Evolutionary conservation across 2,888 invertebrate genomes (phyloP).

Genomic region (Hecatera dysodea): DNA sequence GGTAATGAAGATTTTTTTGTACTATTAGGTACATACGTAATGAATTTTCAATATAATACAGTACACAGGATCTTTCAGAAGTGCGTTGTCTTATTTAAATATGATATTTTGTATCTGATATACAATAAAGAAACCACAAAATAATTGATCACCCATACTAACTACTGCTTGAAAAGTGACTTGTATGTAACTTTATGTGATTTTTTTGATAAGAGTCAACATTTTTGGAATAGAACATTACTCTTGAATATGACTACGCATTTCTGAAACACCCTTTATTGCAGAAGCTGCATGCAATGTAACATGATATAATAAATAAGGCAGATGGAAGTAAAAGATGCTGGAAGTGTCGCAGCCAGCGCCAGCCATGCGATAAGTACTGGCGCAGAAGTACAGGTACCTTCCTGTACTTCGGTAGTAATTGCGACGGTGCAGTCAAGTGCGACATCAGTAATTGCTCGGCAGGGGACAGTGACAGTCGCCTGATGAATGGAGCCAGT

Average conservation of each 20-base stretch:
- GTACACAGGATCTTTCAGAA: too few relatives aligned
- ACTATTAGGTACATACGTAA: constrained; percentile 38
- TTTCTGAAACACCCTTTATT: neutral
- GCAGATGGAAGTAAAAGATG: constrained; percentile 50
- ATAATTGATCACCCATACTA: too few relatives aligned
- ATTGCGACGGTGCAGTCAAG: constrained; percentile 82
- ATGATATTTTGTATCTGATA: too few relatives aligned
- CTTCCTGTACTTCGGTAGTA: too few relatives aligned
- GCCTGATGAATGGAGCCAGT: constrained; percentile 86
- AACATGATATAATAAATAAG: constrained; percentile 21
- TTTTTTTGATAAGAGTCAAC: too few relatives aligned
- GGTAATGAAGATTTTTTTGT: constrained; percentile 40
- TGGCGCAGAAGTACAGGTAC: constrained; percentile 68
- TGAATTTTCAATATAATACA: constrained; percentile 22
- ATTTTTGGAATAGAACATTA: too few relatives aligned
- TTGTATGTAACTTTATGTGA: too few relatives aligned
- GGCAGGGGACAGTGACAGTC: constrained; percentile 83
- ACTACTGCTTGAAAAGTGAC: too few relatives aligned
- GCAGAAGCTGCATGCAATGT: neutral
- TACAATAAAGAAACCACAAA: too few relatives aligned
- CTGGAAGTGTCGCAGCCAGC: constrained; percentile 42
- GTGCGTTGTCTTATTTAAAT: too few relatives aligned
- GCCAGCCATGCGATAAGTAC: constrained; percentile 60
- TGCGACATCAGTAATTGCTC: constrained; percentile 89
- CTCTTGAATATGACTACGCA: too few relatives aligned